Conservation (phyloP, 53 echinoderm and acorn worm genomes). For the Antedon mediterranea region DNA sequence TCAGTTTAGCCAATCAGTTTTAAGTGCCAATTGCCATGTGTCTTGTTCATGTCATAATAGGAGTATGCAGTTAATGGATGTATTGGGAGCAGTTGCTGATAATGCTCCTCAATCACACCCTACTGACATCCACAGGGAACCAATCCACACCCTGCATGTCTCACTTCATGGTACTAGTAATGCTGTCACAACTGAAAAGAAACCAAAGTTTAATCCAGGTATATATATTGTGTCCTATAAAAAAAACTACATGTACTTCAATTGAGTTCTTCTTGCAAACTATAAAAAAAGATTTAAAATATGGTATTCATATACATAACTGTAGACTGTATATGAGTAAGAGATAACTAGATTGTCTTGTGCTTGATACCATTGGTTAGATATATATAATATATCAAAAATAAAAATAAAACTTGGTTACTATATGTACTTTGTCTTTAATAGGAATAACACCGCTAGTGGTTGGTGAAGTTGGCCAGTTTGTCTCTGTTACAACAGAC, state of each 20-base stretch:
- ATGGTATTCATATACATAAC: too few species aligned
- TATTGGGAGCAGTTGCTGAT: slow-evolving; percentile 63
- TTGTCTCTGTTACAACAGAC: slow-evolving; percentile 67
- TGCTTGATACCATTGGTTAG: too few species aligned
- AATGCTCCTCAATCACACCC: slow-evolving; percentile 29
- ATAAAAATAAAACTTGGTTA: too few species aligned
- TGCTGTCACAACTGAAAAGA: slow-evolving; percentile 59
- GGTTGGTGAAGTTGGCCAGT: slow-evolving; percentile 96
- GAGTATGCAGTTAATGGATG: slow-evolving; percentile 38
- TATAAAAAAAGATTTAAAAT: background rate
- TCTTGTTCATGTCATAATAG: background rate
- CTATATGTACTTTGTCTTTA: background rate
- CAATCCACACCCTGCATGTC: slow-evolving; percentile 62
- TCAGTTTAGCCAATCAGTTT: too few species aligned
- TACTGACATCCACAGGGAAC: slow-evolving; percentile 40
- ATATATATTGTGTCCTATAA: background rate
- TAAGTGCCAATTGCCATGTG: background rate
- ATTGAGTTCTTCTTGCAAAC: too few species aligned
- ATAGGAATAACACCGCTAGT: slow-evolving; percentile 92
- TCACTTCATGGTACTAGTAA: slow-evolving; percentile 51
- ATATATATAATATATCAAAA: too few species aligned
- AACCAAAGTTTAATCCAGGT: slow-evolving; percentile 99
- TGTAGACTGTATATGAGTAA: too few species aligned
- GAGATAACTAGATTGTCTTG: too few species aligned
- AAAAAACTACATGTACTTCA: too few species aligned